Base-by-base conservation (phyloP, 2,888 invertebrate species). In the Amiota communis region DNA sequence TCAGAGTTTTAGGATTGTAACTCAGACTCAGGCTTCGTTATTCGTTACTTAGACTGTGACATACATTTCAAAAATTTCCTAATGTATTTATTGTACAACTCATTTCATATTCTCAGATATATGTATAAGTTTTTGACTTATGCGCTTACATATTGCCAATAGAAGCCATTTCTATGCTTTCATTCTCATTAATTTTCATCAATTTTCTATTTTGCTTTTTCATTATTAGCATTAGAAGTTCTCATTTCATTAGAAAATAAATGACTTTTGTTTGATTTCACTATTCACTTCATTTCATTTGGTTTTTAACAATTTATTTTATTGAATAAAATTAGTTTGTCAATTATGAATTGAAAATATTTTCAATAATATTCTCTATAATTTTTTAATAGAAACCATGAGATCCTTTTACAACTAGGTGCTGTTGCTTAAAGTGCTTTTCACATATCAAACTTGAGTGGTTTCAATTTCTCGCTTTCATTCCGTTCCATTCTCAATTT, bases 71-170 rank as follows among this genome's bases (percentile, higher is more conserved):
- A 15, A 53, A 53, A 53, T 53, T n/a, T 53, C 53, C 53, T 53
- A 53, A 53, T 53, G n/a, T 53, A 53, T 53, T 53, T 53, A n/a
- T n/a, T n/a, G n/a, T n/a, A 53, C 53, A 53, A 53, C 53, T 6
- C 36, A 36, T 36, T 6, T 36, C 36, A 36, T 36, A 36, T 6
- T 6, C 36, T 6, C 36, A 36, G 6, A 36, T 36, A 36, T 36
- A 36, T 36, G 6, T 36, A 36, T 36, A 36, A 53, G 15, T 53
- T 53, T 53, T 2, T 53, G n/a, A 53, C n/a, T 15, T 53, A 53
- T 9, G 53, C 53, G 15, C 53, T 15, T 15, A 53, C n/a, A n/a
- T 53, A n/a, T 53, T n/a, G 53, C 53, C n/a, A n/a, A 53, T n/a
- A n/a, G 13, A 53, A 13, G 53, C 15, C 53, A 53, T 53, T 53